Evolutionary conservation across 2,888 invertebrate genomes (phyloP).

Genomic region (Noctua fimbriata): DNA sequence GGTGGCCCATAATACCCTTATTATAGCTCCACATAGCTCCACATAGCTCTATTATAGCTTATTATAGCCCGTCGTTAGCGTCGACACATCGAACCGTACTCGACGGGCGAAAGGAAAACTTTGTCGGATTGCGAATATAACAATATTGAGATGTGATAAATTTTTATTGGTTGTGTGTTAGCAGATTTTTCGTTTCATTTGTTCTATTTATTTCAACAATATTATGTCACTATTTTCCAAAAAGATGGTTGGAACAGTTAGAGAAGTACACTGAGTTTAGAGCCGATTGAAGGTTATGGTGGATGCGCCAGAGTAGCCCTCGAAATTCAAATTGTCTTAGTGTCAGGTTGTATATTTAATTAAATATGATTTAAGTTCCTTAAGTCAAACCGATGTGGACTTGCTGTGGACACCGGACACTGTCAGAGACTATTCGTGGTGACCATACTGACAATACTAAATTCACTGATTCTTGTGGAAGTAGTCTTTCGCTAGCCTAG

Average conservation of each 20-base stretch:
- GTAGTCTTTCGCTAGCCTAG: neutral
- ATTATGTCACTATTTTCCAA: neutral
- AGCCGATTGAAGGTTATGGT: too few species aligned
- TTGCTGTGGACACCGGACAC: neutral
- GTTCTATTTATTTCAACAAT: conserved; percentile 12
- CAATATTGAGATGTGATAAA: conserved; percentile 23
- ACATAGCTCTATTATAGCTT: neutral
- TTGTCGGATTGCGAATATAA: conserved; percentile 32
- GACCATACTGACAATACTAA: neutral
- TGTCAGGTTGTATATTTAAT: too few species aligned
- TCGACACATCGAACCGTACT: conserved; percentile 49
- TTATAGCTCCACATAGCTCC: conserved; percentile 12
- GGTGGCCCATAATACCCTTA: neutral
- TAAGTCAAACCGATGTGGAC: neutral
- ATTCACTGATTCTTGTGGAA: neutral
- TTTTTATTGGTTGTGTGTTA: conserved; percentile 27
- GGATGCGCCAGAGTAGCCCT: too few species aligned
- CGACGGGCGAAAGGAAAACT: conserved; percentile 35
- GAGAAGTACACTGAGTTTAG: neutral
- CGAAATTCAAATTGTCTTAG: too few species aligned
- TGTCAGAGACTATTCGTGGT: neutral
- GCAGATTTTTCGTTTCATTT: neutral
- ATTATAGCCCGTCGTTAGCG: neutral
- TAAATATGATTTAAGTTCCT: too few species aligned
- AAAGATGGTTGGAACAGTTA: neutral